phyloP scores from a whole-genome alignment of 92 coral and sea anemone species.

The Siderastrea siderea region DNA sequence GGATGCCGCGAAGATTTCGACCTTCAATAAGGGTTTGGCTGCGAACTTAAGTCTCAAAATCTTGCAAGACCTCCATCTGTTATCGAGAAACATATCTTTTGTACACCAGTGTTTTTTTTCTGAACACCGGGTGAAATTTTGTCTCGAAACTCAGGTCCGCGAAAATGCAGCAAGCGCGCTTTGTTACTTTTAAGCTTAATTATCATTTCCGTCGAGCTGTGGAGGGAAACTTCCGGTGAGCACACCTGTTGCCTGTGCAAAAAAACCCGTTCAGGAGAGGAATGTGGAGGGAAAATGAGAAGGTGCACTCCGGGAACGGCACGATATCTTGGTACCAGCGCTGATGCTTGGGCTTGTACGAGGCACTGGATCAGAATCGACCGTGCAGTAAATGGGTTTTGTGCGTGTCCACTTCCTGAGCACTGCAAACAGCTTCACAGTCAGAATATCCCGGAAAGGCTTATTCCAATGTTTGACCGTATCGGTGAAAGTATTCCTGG shows the following conservation, averaged over 20 bases:
- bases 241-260: not conserved
- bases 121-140: slow-evolving; percentile 1
- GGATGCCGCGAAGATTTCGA: not conserved
- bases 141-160: slow-evolving; percentile 3
- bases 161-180: not conserved
- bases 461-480: not conserved
- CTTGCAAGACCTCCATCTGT: not conserved
- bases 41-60: not conserved
- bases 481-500: not conserved
- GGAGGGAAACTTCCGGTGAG: not conserved
- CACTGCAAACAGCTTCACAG: not conserved
- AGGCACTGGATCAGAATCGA: not conserved
- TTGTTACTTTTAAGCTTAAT: not conserved
- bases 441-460: not conserved
- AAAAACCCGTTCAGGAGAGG: not conserved
- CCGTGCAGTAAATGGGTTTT: not conserved
- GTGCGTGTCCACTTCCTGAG: not conserved
- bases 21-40: not conserved
- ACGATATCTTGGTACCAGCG: not conserved
- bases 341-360: not conserved
- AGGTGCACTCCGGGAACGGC: not conserved
- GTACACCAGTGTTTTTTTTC: slow-evolving; percentile 1
- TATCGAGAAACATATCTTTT: not conserved
- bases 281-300: not conserved
- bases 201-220: not conserved